Evolutionary conservation across 2,797 vertebrate species (phyloP).

Genomic region (Gymnopithys bicolor): DNA sequence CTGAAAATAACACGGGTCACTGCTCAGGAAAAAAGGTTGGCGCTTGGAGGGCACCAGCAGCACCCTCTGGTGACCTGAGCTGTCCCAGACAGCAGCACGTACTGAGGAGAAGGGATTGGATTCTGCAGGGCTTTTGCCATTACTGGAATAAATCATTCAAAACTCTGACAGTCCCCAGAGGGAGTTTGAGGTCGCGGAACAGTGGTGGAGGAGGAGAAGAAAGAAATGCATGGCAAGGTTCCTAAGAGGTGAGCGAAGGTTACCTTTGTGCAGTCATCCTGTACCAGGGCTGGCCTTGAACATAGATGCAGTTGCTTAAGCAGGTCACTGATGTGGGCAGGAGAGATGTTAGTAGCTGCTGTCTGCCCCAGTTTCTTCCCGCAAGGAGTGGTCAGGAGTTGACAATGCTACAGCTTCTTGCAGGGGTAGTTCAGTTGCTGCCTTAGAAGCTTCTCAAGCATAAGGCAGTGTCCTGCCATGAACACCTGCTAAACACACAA

Average conservation of each 20-base stretch:
- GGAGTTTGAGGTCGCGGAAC: not conserved
- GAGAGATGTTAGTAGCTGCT: not conserved
- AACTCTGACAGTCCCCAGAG: not conserved
- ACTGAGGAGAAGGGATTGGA: not conserved
- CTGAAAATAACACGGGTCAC: not conserved
- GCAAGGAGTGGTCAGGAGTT: not conserved
- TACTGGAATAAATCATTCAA: not conserved
- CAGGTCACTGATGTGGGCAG: not conserved
- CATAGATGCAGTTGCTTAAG: not conserved
- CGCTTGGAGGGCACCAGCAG: slow-evolving; percentile 16
- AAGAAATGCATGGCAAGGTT: not conserved
- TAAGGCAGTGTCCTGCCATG: accelerated
- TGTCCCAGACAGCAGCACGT: not conserved
- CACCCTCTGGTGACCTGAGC: slow-evolving; percentile 47
- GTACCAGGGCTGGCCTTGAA: not conserved
- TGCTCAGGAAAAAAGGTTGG: not conserved
- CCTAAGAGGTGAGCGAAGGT: not conserved
- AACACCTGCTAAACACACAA: not conserved
- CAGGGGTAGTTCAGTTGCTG: not conserved
- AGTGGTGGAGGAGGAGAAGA: not conserved
- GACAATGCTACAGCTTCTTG: not conserved
- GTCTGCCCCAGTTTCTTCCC: not conserved
- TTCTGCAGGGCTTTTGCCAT: not conserved
- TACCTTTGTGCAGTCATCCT: not conserved
- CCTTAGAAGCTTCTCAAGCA: not conserved